A percentile compares a stretch with the other conserved stretches of the same genome.
Evolutionary conservation across 2,113 vertebrate genomes (phyloP).

Genomic region (Catharus fuscescens): DNA sequence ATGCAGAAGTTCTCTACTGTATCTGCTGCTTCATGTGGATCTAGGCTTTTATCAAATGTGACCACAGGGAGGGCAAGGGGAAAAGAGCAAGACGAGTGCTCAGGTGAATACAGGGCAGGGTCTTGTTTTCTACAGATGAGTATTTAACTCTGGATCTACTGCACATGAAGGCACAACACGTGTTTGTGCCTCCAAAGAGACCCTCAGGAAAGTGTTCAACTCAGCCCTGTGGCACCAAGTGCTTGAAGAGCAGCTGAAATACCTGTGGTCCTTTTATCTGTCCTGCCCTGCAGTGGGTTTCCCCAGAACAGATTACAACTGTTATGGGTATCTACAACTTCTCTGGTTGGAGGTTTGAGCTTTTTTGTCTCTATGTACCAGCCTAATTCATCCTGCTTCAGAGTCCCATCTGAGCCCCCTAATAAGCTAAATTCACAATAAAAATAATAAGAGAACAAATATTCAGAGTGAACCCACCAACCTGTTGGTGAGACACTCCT

Average conservation of each 20-base stretch:
- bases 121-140: accelerated
- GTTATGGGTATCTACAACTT: background rate
- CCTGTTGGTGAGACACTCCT: background rate
- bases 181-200: background rate
- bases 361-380: background rate
- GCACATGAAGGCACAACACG: background rate
- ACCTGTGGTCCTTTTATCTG: background rate
- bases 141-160: background rate
- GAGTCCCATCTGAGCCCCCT: background rate
- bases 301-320: background rate
- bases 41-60: background rate
- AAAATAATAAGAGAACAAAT: background rate
- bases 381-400: background rate
- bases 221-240: background rate
- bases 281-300: background rate
- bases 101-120: background rate
- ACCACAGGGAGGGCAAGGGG: accelerated
- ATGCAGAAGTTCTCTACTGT: background rate
- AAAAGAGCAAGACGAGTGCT: background rate
- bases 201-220: background rate
- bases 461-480: background rate
- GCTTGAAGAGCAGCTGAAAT: background rate
- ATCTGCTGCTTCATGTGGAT: background rate
- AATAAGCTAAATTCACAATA: background rate
- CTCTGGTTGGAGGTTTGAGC: background rate